These are phyloP conservation scores for Passer domesticus DNA, from an alignment of 2,113 vertebrate species.

Conservation along the genomic window DNA sequence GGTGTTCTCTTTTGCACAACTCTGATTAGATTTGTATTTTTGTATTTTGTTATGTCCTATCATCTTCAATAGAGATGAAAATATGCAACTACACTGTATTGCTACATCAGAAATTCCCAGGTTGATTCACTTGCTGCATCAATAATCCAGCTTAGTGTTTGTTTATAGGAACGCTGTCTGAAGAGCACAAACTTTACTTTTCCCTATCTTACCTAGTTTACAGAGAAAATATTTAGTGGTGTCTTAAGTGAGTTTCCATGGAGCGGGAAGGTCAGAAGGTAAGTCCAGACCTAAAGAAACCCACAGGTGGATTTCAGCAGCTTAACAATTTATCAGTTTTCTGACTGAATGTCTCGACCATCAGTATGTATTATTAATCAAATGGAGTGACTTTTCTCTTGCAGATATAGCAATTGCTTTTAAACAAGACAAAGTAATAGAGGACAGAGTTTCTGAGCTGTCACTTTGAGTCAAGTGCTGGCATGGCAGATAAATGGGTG, in stretches of 20 bases:
- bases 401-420: constrained; percentile 31
- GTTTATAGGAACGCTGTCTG: not conserved
- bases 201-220: not conserved
- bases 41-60: not conserved
- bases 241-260: not conserved
- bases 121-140: not conserved
- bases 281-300: not conserved
- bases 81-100: not conserved
- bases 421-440: constrained; percentile 43
- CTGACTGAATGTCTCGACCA: not conserved
- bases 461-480: constrained; percentile 34
- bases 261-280: not conserved
- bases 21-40: not conserved
- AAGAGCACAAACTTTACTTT: not conserved
- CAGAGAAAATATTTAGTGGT: not conserved
- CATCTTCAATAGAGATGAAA: not conserved
- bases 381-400: constrained; percentile 35
- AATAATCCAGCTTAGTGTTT: not conserved
- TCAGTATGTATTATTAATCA: constrained; percentile 47
- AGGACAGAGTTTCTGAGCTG: constrained; percentile 47
- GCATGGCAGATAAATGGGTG: constrained; percentile 22
- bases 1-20: not conserved
- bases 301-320: not conserved
- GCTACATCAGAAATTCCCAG: not conserved
- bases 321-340: constrained; percentile 10